Evolutionary conservation across 2,113 vertebrate species (phyloP), one percentile per base, ranked within the genome.

Genomic region (Rhynchopsitta pachyrhyncha): DNA sequence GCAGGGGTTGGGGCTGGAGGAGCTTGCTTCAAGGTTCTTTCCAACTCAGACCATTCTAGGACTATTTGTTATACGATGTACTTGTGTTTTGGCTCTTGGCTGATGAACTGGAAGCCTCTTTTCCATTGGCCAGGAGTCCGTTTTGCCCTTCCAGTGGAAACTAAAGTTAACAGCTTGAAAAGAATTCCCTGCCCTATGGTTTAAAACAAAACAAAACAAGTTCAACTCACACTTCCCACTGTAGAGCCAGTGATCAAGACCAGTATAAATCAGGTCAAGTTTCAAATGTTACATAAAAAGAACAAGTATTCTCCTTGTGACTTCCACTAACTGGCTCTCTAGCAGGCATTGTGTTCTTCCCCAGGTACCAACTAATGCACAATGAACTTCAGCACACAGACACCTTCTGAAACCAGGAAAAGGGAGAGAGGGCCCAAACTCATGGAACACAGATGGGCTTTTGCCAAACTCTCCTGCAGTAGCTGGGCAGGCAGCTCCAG

Each of bases 71-170:
- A 81, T 47, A 41, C 0, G 5, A 57, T 28, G 59, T 74, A 25
- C 74, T 95, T 55, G 90, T 18, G 8, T 50, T 80, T 8, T 88
- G 79, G 78, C 80, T 87, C 82, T 57, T 55, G 93, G 82, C 85
- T 83, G 50, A 59, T 83, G 82, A 69, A 85, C 46, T 87, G 84
- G 79, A 90, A 93, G 78, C 29, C 47, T 86, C 90, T 71, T 94
- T 91, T 92, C 92, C 89, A 85, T 6, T 94, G 93, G 94, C 92
- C 25, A 27, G 42, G 55, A 92, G 31, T n/a, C 68, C 74, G 77
- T 23, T 89, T 82, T 82, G 86, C 77, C 77, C 70, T 92, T 93
- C 83, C 95, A 95, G 82, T 93, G 95, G 91, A 95, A 96, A 95
- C 69, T 52, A 82, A 42, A 96, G 69, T 66, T 95, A 44, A 44